A percentile compares a stretch with the other conserved stretches of the same genome.
Conservation (phyloP, 1,140 invertebrate genomes). For the Trichoplusia ni region DNA sequence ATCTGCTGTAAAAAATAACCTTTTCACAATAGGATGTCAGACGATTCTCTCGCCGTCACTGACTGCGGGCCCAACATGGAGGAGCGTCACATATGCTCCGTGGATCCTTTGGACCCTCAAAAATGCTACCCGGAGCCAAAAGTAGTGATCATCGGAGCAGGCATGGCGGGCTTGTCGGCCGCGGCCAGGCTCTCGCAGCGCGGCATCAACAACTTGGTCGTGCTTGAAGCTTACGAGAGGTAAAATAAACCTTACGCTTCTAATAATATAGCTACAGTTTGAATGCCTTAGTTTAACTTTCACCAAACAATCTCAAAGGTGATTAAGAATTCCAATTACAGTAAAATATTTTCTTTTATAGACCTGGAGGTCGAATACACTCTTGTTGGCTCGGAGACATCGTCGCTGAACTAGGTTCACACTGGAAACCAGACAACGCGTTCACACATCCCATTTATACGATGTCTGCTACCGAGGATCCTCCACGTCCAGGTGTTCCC, state of each 20-base stretch:
- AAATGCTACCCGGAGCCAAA: slow-evolving; percentile 82
- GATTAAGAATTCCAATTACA: no score
- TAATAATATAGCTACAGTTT: no score
- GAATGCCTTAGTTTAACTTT: no score
- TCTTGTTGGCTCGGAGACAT: slow-evolving; percentile 87
- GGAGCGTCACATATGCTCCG: slow-evolving; percentile 57
- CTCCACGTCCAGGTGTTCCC: slow-evolving; percentile 80
- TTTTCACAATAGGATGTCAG: slow-evolving; percentile 53
- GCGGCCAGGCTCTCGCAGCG: slow-evolving; percentile 84
- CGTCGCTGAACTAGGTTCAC: slow-evolving; percentile 85
- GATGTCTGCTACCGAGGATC: slow-evolving; percentile 83
- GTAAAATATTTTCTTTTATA: slow-evolving; percentile 42
- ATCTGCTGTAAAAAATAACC: no score
- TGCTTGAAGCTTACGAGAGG: slow-evolving; percentile 87
- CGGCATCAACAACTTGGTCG: slow-evolving; percentile 84
- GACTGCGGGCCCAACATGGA: slow-evolving; percentile 61
- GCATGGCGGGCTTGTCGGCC: slow-evolving; percentile 87
- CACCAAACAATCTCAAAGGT: no score
- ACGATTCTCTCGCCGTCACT: slow-evolving; percentile 42
- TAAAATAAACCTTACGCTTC: slow-evolving; percentile 49
- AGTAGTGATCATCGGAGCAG: slow-evolving; percentile 86
- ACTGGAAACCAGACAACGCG: slow-evolving; percentile 82
- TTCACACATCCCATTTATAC: slow-evolving; percentile 84
- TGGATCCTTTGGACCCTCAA: slow-evolving; percentile 55
- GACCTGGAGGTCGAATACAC: slow-evolving; percentile 85